phyloP scores from a whole-genome alignment of 1,140 invertebrate genomes.

The Paramacrobiotus metropolitanus region DNA sequence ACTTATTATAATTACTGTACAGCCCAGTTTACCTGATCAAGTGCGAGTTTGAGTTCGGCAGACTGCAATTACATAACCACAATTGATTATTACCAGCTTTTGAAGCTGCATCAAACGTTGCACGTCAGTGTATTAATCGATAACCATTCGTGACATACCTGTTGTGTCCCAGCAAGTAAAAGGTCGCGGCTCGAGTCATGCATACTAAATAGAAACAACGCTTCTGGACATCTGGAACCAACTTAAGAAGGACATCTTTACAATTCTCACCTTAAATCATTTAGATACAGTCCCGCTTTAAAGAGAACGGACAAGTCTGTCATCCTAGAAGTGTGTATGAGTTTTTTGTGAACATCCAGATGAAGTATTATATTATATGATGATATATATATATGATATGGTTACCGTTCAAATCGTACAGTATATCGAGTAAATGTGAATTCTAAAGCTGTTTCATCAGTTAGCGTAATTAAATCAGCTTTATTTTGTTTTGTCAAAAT shows the following conservation, averaged over 20 bases:
- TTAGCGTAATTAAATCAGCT: too few species aligned
- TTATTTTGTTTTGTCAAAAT: too few species aligned
- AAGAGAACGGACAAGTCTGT: slow-evolving; percentile 68
- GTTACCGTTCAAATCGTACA: too few species aligned
- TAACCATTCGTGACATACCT: background rate
- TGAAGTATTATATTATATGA: background rate
- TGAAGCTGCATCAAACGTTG: too few species aligned
- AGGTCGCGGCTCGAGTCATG: slow-evolving; percentile 64
- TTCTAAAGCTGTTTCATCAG: too few species aligned
- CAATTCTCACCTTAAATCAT: slow-evolving; percentile 39
- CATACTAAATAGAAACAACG: slow-evolving; percentile 46
- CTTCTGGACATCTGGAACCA: too few species aligned
- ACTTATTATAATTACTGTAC: background rate
- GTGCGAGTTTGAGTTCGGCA: slow-evolving; percentile 72
- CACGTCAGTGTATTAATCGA: background rate
- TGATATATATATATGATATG: too few species aligned
- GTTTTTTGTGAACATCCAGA: too few species aligned
- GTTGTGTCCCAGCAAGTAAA: slow-evolving; percentile 84
- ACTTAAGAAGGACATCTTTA: too few species aligned
- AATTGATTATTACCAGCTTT: too few species aligned
- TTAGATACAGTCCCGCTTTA: slow-evolving; percentile 71
- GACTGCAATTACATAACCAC: slow-evolving; percentile 32
- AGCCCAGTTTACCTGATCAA: slow-evolving; percentile 42
- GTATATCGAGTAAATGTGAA: too few species aligned
- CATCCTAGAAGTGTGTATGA: background rate